Evolutionary conservation across 37 sponge, comb jelly and placozoan species (phyloP).

Genomic region (Halichondria panicea): DNA sequence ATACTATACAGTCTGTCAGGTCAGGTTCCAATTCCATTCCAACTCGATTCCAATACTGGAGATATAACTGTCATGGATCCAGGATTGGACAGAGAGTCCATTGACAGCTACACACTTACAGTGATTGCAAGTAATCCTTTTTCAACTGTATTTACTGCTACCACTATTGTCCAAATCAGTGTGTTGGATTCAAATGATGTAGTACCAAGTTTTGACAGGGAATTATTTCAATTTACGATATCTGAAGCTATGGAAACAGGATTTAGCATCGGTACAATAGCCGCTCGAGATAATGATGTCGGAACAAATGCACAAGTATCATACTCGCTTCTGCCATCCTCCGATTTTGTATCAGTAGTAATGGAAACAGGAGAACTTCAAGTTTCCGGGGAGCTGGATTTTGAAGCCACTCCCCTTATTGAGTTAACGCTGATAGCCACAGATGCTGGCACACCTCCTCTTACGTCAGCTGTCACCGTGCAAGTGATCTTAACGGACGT

Average conservation of each 20-base stretch:
- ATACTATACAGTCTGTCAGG: slow-evolving; percentile 26
- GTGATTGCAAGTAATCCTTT: slow-evolving; percentile 54
- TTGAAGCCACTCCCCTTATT: slow-evolving; percentile 9
- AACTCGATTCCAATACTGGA: slow-evolving; percentile 34
- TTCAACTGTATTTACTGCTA: slow-evolving; percentile 30
- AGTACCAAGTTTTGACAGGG: slow-evolving; percentile 52
- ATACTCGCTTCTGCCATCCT: slow-evolving; percentile 20
- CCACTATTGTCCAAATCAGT: slow-evolving; percentile 37
- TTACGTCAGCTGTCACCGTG: slow-evolving; percentile 20
- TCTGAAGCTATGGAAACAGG: slow-evolving; percentile 41
- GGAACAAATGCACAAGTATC: slow-evolving; percentile 37
- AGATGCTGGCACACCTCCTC: slow-evolving; percentile 55
- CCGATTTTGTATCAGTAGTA: slow-evolving; percentile 33
- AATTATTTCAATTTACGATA: slow-evolving; percentile 18
- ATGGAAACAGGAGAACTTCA: slow-evolving; percentile 29
- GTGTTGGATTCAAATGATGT: slow-evolving; percentile 56
- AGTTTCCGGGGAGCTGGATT: slow-evolving; percentile 28
- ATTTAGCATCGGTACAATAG: slow-evolving; percentile 10
- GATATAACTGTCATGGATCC: slow-evolving; percentile 12
- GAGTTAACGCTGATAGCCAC: slow-evolving; percentile 21
- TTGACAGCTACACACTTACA: not conserved
- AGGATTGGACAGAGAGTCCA: slow-evolving; percentile 46
- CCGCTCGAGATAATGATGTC: slow-evolving; percentile 47
- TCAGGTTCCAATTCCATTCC: slow-evolving; percentile 20
- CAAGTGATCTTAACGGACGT: slow-evolving; percentile 18